Conservation (phyloP, 53 echinoderm and acorn worm genomes). For the Hippasteria phrygiana region DNA sequence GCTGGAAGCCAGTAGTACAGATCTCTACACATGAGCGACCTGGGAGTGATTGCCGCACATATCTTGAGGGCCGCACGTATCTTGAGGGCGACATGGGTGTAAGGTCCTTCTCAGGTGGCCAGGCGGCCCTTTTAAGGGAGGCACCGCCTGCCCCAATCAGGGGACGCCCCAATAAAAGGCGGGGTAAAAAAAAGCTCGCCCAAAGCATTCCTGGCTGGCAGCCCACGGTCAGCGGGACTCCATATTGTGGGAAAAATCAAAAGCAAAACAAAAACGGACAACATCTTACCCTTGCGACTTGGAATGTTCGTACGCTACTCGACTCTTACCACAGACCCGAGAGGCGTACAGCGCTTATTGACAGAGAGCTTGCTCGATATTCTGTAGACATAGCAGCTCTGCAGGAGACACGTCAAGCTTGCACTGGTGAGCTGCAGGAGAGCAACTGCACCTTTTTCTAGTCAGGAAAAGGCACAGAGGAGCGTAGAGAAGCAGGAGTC, state of each 20-base stretch:
- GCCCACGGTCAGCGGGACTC: constrained; percentile 33
- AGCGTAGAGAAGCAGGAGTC: constrained; percentile 9
- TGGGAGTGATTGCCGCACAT: constrained; percentile 3
- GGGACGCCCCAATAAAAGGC: background rate
- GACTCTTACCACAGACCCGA: constrained; percentile 1
- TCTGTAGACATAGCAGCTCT: background rate
- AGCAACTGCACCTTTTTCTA: constrained; percentile 62
- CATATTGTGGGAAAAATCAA: background rate
- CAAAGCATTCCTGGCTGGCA: background rate
- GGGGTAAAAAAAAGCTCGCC: background rate
- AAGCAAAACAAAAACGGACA: background rate
- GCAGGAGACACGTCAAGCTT: constrained; percentile 20
- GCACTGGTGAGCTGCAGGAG: constrained; percentile 4
- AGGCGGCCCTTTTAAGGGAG: constrained; percentile 21
- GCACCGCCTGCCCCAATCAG: background rate
- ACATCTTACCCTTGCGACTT: no score
- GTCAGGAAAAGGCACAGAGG: background rate
- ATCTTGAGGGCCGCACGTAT: no score
- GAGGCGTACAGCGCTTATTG: constrained; percentile 14
- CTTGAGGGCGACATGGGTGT: no score
- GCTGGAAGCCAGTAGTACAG: no score
- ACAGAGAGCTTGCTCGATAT: background rate
- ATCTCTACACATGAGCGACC: background rate
- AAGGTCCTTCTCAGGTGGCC: no score
- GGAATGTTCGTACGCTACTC: constrained; percentile 15